A percentile compares a stretch with the other conserved stretches of the same genome.
These are phyloP conservation scores for Quadroppia sp. DNA, from an alignment of 2,888 invertebrate genomes.

Conservation along the genomic window DNA sequence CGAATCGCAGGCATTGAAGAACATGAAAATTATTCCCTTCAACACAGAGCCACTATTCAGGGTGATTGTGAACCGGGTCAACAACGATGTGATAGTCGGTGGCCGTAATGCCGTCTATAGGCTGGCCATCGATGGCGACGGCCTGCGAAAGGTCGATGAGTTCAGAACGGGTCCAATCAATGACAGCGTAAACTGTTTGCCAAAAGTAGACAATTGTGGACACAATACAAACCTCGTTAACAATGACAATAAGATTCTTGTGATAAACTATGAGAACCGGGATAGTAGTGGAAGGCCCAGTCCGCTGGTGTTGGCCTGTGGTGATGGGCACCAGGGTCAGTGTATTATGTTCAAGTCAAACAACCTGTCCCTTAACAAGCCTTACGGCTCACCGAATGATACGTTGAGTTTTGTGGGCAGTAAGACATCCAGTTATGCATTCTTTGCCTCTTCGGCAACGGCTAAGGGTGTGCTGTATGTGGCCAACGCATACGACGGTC, in stretches of 20 bases:
- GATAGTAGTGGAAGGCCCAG: neutral
- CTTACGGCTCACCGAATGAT: conserved; percentile 33
- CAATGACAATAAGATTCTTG: conserved; percentile 42
- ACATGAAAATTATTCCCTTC: conserved; percentile 7
- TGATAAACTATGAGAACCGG: conserved; percentile 31
- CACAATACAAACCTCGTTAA: neutral
- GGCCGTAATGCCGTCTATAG: conserved; percentile 43
- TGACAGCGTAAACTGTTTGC: conserved; percentile 41
- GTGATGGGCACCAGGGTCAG: conserved; percentile 45
- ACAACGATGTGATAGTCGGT: conserved; percentile 43
- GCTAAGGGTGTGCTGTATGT: conserved; percentile 37
- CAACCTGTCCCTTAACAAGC: neutral
- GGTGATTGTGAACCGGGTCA: conserved; percentile 36
- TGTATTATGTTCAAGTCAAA: conserved; percentile 40
- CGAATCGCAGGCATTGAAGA: neutral
- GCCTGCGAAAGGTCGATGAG: conserved; percentile 29
- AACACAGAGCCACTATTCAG: conserved; percentile 7
- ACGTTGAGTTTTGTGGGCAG: conserved; percentile 41
- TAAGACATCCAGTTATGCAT: conserved; percentile 40
- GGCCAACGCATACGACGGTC: conserved; percentile 43
- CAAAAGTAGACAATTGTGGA: conserved; percentile 39
- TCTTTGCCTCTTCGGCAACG: conserved; percentile 34
- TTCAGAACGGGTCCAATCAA: conserved; percentile 42
- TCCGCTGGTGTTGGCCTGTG: conserved; percentile 43
- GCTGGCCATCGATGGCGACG: neutral